phyloP scores from a whole-genome alignment of 2,797 vertebrate species.

The Sebastes hubbsi region DNA sequence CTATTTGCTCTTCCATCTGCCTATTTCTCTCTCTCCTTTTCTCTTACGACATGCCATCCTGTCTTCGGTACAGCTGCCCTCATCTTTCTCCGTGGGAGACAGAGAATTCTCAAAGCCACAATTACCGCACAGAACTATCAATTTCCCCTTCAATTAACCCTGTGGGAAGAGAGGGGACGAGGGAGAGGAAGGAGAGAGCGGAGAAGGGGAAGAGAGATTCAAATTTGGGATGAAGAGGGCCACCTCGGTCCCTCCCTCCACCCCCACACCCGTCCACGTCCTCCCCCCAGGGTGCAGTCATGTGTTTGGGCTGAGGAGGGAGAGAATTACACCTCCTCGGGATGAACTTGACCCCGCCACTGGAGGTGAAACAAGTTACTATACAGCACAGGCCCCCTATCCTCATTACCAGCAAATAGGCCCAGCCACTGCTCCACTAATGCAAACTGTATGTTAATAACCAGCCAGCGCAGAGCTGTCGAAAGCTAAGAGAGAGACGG shows the following conservation, averaged over 20 bases:
- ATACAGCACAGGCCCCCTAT: conserved; percentile 32
- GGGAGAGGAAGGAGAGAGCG: conserved; percentile 29
- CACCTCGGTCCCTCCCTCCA: not conserved
- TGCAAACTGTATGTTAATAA: conserved; percentile 64
- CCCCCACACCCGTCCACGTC: not conserved
- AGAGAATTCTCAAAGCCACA: conserved; percentile 79
- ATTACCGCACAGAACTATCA: conserved; percentile 81
- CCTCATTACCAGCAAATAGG: conserved; percentile 69
- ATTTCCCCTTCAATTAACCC: conserved; percentile 83
- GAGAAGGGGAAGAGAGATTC: conserved; percentile 57
- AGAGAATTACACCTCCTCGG: conserved; percentile 59
- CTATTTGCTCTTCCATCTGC: conserved; percentile 48
- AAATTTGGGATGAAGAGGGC: conserved; percentile 67
- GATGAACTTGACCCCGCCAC: conserved; percentile 69
- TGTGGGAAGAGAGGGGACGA: conserved; percentile 64
- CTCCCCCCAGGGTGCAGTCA: conserved; percentile 30
- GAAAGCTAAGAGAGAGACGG: conserved; percentile 35
- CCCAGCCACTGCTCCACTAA: conserved; percentile 36
- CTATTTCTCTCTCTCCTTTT: conserved; percentile 14
- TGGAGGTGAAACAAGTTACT: conserved; percentile 70
- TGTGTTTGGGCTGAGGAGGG: conserved; percentile 48
- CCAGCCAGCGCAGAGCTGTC: conserved; percentile 33
- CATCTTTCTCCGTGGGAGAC: conserved; percentile 66
- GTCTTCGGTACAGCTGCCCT: conserved; percentile 57
- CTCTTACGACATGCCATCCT: conserved; percentile 31